Conservation (phyloP, 2,888 invertebrate genomes). For the Lydus trimaculatus region DNA sequence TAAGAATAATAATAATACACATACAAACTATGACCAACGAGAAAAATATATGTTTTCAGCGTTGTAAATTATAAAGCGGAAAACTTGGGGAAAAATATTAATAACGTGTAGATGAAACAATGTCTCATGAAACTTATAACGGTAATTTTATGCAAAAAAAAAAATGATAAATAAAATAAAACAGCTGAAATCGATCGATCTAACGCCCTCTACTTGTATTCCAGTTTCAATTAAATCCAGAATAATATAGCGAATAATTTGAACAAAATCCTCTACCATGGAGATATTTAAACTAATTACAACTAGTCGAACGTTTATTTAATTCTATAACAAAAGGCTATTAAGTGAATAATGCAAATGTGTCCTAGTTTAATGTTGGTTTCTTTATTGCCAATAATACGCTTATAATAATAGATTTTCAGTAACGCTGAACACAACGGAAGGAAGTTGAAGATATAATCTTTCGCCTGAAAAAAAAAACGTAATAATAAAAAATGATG, state of each 20-base stretch:
- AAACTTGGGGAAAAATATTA: neutral
- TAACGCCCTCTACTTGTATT: neutral
- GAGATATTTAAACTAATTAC: conserved; percentile 28
- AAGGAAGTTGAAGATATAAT: conserved; percentile 53
- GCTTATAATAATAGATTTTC: conserved; percentile 50
- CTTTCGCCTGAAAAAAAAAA: conserved; percentile 51
- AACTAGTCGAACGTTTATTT: neutral
- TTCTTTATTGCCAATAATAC: conserved; percentile 49
- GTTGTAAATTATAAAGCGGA: neutral
- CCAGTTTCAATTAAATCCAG: neutral
- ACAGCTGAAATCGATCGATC: neutral
- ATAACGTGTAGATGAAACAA: neutral
- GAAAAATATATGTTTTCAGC: neutral
- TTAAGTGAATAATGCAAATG: conserved; percentile 48
- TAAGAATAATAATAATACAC: neutral
- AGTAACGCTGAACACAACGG: conserved; percentile 49
- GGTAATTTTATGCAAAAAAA: neutral
- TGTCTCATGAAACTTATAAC: neutral
- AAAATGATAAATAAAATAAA: too few species aligned
- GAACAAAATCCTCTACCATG: neutral
- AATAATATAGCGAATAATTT: neutral
- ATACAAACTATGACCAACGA: neutral
- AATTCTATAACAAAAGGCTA: conserved; percentile 31
- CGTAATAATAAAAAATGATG: conserved; percentile 36
- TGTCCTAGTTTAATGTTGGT: conserved; percentile 42